A percentile compares a stretch with the other conserved stretches of the same genome.
These are phyloP conservation scores for Drosophila colorata DNA, from an alignment of 2,888 invertebrate species.

Conservation along the genomic window DNA sequence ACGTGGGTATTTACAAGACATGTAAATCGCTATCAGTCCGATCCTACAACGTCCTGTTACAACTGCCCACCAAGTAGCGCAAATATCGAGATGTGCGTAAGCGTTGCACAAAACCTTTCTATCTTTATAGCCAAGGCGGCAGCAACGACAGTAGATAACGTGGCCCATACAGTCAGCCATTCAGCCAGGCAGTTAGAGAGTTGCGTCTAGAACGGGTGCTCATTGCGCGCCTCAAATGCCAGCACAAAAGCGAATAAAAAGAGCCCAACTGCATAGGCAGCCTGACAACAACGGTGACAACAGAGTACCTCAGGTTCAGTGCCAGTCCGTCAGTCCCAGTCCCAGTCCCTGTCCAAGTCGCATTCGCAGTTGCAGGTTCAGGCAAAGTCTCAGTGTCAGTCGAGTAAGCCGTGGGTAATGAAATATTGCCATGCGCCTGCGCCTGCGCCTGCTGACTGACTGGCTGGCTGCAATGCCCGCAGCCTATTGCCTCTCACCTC, in stretches of 20 bases:
- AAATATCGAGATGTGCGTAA: conserved; percentile 37
- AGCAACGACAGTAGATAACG: conserved; percentile 38
- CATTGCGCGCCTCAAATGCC: conserved; percentile 65
- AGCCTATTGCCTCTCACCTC: conserved; percentile 11
- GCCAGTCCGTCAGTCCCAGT: not conserved
- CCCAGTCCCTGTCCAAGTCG: no score
- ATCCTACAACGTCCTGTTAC: conserved; percentile 38
- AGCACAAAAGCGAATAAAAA: conserved; percentile 57
- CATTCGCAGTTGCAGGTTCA: conserved; percentile 3
- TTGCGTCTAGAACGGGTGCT: conserved; percentile 17
- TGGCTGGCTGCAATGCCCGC: conserved; percentile 45
- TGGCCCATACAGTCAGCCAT: conserved; percentile 5
- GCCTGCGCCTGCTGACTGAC: conserved; percentile 53
- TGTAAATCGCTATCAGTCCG: conserved; percentile 41
- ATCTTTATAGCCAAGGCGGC: conserved; percentile 40
- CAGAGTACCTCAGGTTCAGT: conserved; percentile 16
- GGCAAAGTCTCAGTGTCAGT: conserved; percentile 45
- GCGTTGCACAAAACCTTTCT: conserved; percentile 24
- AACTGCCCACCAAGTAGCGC: conserved; percentile 52
- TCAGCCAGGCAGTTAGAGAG: conserved; percentile 6
- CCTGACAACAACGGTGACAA: conserved; percentile 29
- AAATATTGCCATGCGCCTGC: conserved; percentile 77
- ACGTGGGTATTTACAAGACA: conserved; percentile 49
- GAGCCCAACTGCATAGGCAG: conserved; percentile 35
- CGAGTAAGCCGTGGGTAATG: conserved; percentile 73